Percentiles rank a stretch among this genome's conserved stretches.
phyloP scores from a whole-genome alignment of 2,113 vertebrate species.

The Antechinus flavipes region DNA sequence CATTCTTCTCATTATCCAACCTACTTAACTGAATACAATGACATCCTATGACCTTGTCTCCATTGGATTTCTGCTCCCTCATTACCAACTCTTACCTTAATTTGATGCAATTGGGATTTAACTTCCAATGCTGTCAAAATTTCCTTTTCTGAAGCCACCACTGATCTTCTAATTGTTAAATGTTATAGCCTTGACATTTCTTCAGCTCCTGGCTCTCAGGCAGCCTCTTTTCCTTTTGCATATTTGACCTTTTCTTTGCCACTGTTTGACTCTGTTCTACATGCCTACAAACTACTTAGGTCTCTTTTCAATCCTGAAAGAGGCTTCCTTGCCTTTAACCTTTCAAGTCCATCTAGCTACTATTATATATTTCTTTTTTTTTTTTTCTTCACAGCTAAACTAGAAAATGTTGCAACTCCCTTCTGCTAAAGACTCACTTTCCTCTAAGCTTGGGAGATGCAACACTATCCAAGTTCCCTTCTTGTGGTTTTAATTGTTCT shows the following conservation, averaged over 20 bases:
- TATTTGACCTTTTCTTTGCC: background rate
- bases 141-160: background rate
- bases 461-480: background rate
- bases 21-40: background rate
- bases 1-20: background rate
- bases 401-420: background rate
- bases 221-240: background rate
- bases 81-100: background rate
- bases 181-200: background rate
- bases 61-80: background rate
- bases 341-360: background rate
- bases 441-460: background rate
- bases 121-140: background rate
- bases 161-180: background rate
- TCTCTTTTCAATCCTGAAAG: background rate
- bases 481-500: background rate
- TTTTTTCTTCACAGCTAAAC: background rate
- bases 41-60: background rate
- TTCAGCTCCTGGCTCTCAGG: background rate
- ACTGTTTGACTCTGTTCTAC: background rate
- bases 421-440: background rate
- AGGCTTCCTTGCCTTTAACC: background rate
- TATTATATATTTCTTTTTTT: background rate
- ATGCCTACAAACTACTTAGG: background rate
- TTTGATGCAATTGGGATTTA: background rate